Conservation (phyloP, 2,113 vertebrate species). For the Irena cyanogastra region DNA sequence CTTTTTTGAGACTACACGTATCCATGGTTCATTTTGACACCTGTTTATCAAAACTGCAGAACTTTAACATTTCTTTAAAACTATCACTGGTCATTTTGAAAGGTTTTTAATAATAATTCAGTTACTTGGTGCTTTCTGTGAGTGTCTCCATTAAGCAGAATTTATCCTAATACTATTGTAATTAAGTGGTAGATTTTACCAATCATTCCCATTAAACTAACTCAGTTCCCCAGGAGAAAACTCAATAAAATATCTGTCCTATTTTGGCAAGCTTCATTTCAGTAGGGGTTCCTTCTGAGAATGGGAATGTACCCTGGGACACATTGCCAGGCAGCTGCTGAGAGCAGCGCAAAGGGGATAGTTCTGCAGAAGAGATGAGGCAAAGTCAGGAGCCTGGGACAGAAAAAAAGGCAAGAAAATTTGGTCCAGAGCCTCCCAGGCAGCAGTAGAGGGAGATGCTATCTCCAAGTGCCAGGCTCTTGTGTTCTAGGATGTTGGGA, state of each 20-base stretch:
- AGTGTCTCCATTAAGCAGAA: neutral
- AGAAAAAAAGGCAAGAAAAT: neutral
- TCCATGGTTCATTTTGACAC: neutral
- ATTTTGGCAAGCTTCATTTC: constrained; percentile 9
- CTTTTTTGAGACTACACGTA: neutral
- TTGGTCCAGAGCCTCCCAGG: neutral
- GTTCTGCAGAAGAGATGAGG: neutral
- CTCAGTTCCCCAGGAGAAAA: neutral
- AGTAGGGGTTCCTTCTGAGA: neutral
- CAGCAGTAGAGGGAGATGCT: neutral
- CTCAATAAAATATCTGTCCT: neutral
- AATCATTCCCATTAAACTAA: neutral
- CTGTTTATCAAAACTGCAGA: neutral
- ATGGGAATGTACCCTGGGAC: neutral
- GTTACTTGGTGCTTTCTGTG: neutral
- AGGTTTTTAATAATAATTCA: neutral
- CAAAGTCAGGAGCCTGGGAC: neutral
- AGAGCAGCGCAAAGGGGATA: neutral
- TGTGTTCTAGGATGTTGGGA: neutral
- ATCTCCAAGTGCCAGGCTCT: neutral
- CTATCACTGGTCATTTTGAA: neutral
- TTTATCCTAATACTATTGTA: neutral
- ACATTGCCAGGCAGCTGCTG: neutral
- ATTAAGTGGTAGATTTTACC: constrained; percentile 6
- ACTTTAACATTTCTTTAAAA: neutral